phyloP scores from a whole-genome alignment of 2,113 vertebrate genomes.

The Brachypodius melanocephalos region DNA sequence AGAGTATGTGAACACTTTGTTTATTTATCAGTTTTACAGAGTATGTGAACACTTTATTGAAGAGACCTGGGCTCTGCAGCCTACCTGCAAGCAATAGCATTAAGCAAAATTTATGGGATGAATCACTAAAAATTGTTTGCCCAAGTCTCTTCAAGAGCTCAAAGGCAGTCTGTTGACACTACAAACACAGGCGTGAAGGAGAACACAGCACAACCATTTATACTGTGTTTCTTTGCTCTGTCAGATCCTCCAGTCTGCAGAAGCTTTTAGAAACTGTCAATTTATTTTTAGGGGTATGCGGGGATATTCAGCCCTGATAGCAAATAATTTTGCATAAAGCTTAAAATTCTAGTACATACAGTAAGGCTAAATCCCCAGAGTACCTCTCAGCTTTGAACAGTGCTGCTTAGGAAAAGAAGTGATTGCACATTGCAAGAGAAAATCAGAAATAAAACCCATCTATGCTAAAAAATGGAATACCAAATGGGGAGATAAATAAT shows the following conservation, averaged over 20 bases:
- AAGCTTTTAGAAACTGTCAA: not conserved
- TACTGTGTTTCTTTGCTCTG: slow-evolving; percentile 11
- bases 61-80: not conserved
- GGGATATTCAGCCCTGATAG: slow-evolving; percentile 19
- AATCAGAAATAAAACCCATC: slow-evolving; percentile 34
- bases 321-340: slow-evolving; percentile 59
- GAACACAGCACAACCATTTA: slow-evolving; percentile 10
- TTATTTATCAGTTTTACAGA: not conserved
- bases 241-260: not conserved
- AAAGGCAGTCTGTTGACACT: not conserved
- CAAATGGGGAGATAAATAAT: slow-evolving; percentile 56
- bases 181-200: not conserved
- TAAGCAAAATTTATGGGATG: not conserved
- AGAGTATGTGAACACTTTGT: not conserved
- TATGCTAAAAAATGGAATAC: slow-evolving; percentile 28
- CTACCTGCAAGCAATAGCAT: not conserved
- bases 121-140: slow-evolving; percentile 7
- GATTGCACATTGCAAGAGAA: slow-evolving; percentile 41
- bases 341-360: slow-evolving; percentile 34
- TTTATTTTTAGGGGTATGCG: slow-evolving; percentile 14
- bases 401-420: slow-evolving; percentile 28
- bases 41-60: not conserved
- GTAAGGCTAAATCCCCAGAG: slow-evolving; percentile 42
- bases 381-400: slow-evolving; percentile 26
- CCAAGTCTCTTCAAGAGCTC: not conserved